Evolutionary conservation across 2,888 invertebrate species (phyloP).

Genomic region (Lordiphosa andalusiaca): DNA sequence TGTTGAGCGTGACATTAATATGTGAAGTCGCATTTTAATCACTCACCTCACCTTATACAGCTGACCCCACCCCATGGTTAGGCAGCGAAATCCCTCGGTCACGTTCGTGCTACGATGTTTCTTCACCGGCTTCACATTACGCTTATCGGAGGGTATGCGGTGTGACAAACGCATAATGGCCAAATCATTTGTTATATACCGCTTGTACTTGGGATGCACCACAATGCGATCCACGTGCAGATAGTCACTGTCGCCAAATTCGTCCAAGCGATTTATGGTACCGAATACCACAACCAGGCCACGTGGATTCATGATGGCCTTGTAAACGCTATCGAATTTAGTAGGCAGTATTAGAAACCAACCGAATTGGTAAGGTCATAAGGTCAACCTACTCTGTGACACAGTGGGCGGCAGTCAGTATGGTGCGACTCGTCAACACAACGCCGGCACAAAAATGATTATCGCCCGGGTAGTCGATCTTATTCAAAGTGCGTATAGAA

Average conservation of each 20-base stretch:
- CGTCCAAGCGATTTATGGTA: slow-evolving; percentile 2
- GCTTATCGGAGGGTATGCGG: slow-evolving; percentile 32
- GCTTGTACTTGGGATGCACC: slow-evolving; percentile 44
- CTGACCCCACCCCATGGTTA: slow-evolving; percentile 59
- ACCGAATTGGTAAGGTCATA: no score
- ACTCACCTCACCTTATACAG: slow-evolving; percentile 45
- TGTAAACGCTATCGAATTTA: slow-evolving; percentile 34
- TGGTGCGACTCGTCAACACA: slow-evolving; percentile 40
- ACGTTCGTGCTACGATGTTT: neutral
- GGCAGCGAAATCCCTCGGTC: slow-evolving; percentile 9
- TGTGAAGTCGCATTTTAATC: neutral
- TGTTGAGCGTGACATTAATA: neutral
- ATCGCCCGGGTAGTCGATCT: slow-evolving; percentile 35
- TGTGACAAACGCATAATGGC: slow-evolving; percentile 28
- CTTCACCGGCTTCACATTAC: slow-evolving; percentile 26
- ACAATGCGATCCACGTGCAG: slow-evolving; percentile 30
- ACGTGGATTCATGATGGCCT: slow-evolving; percentile 37
- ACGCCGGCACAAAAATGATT: slow-evolving; percentile 58
- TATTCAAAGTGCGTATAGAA: slow-evolving; percentile 44
- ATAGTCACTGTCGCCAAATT: neutral
- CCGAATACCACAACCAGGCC: slow-evolving; percentile 43
- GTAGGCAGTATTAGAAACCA: neutral
- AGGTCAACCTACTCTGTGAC: slow-evolving; percentile 47
- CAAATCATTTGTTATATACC: slow-evolving; percentile 40
- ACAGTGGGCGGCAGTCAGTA: slow-evolving; percentile 58